These are phyloP conservation scores for Ibycter americanus DNA, from an alignment of 2,797 vertebrate genomes.

Conservation along the genomic window DNA sequence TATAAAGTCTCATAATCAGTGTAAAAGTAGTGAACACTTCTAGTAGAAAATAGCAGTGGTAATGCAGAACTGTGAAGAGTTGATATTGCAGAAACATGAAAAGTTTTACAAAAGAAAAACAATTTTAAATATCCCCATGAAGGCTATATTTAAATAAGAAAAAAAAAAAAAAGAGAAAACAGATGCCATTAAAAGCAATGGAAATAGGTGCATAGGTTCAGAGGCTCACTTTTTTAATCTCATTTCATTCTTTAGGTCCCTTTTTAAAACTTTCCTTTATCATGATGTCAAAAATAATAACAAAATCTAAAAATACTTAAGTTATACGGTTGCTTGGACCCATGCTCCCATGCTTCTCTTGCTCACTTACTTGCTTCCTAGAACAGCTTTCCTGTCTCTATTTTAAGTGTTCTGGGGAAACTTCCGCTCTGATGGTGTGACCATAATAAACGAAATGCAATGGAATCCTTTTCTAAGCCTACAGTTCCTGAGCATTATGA, in stretches of 20 bases:
- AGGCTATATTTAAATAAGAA: background rate
- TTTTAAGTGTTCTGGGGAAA: background rate
- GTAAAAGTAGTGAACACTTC: background rate
- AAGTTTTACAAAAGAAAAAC: background rate
- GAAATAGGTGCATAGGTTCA: background rate
- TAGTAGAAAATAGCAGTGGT: background rate
- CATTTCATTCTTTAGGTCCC: background rate
- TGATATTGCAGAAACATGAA: background rate
- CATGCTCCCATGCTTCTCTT: background rate
- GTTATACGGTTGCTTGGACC: background rate
- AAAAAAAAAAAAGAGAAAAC: background rate
- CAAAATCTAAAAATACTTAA: background rate
- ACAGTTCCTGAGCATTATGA: background rate
- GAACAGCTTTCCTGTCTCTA: background rate
- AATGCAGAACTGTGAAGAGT: background rate
- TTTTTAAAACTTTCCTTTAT: background rate
- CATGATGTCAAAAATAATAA: background rate
- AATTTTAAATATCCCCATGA: background rate
- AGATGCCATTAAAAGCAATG: background rate
- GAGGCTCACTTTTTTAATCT: background rate
- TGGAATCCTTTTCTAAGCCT: background rate
- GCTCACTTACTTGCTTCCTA: background rate
- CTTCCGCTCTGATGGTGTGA: background rate
- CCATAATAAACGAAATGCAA: background rate
- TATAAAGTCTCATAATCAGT: background rate